Evolutionary conservation across 2,888 invertebrate genomes (phyloP).

Genomic region (Drosophila pseudotalamancana): DNA sequence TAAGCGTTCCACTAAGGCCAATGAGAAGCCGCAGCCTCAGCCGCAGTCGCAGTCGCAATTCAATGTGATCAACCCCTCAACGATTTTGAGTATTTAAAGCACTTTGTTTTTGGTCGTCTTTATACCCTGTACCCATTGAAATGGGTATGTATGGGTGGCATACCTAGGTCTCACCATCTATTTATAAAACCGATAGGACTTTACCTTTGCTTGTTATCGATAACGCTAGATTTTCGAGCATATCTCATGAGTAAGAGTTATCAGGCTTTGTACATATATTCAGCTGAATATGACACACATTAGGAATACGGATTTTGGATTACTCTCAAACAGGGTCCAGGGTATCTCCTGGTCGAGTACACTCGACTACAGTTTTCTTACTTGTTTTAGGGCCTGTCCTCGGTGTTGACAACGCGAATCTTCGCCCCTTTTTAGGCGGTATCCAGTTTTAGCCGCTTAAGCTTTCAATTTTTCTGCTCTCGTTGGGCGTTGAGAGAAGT

Average conservation of each 20-base stretch:
- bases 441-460: conserved; percentile 47
- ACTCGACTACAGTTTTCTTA: no score
- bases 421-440: conserved; percentile 43
- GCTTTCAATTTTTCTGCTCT: conserved; percentile 60
- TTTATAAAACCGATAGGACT: no score
- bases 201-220: no score
- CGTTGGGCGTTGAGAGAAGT: conserved; percentile 30
- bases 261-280: no score
- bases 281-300: no score
- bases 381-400: conserved; percentile 4
- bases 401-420: conserved; percentile 31
- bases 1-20: conserved; percentile 59
- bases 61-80: conserved; percentile 13
- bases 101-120: conserved; percentile 41
- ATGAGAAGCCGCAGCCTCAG: conserved; percentile 29
- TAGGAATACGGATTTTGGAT: no score
- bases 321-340: no score
- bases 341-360: no score
- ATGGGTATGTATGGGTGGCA: no score
- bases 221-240: no score
- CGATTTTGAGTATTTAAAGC: conserved; percentile 50
- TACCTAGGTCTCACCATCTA: no score
- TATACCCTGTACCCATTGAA: conserved; percentile 17
- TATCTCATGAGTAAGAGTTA: no score
- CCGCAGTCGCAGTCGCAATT: conserved; percentile 18